Conservation (phyloP, 1,140 invertebrate species). For the Drosophila lowei region DNA sequence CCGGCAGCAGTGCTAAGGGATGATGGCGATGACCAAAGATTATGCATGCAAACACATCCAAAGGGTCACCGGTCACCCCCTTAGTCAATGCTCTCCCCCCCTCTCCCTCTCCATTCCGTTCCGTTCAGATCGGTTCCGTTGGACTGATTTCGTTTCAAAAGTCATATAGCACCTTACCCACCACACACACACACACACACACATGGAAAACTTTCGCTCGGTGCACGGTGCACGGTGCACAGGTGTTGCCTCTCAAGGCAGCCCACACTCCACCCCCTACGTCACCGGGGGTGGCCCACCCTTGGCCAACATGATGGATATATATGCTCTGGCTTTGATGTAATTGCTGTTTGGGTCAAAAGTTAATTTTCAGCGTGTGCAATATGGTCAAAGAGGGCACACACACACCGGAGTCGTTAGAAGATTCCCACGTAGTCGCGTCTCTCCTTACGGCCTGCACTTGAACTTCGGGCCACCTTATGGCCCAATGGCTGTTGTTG, state of each 20-base stretch:
- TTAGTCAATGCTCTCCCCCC: conserved; percentile 5
- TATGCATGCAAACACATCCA: conserved; percentile 73
- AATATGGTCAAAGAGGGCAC: conserved; percentile 56
- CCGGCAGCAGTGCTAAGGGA: conserved; percentile 57
- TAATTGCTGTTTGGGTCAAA: conserved; percentile 75
- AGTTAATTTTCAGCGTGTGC: conserved; percentile 75
- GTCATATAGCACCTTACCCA: conserved; percentile 71
- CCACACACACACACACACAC: conserved; percentile 1
- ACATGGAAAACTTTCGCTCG: too few relatives aligned
- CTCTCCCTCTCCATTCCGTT: neutral
- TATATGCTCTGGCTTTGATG: conserved; percentile 16
- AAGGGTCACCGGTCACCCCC: conserved; percentile 45
- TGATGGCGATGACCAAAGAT: conserved; percentile 74
- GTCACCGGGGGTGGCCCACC: conserved; percentile 39
- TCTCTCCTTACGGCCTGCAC: conserved; percentile 18
- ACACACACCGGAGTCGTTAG: conserved; percentile 1
- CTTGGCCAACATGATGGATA: conserved; percentile 39
- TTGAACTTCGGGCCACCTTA: conserved; percentile 44
- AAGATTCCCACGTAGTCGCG: conserved; percentile 69
- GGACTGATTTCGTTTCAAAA: conserved; percentile 73
- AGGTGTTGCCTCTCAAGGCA: conserved; percentile 79
- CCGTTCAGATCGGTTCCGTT: conserved; percentile 63
- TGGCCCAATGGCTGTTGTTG: neutral
- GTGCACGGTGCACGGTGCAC: conserved; percentile 27
- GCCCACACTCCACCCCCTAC: conserved; percentile 9